These are phyloP conservation scores for Meda fulgida DNA, from an alignment of 2,797 vertebrate genomes.

Conservation along the genomic window DNA sequence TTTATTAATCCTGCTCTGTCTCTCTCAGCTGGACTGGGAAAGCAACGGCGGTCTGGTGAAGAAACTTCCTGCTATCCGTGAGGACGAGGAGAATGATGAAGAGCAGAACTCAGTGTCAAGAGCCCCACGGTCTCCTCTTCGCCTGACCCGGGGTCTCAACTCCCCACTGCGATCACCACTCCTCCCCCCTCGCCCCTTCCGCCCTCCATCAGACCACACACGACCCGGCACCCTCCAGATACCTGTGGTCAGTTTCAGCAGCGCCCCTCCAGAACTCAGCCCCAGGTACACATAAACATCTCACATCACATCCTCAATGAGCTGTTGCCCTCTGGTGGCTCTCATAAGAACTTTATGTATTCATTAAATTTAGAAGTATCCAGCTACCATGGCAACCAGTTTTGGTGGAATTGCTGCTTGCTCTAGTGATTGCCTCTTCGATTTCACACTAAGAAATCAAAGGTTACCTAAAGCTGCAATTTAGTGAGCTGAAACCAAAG, in stretches of 20 bases:
- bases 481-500: slow-evolving; percentile 9
- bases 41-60: slow-evolving; percentile 83
- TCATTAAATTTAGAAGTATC: slow-evolving; percentile 60
- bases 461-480: slow-evolving; percentile 31
- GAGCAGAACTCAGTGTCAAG: slow-evolving; percentile 72
- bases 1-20: background rate
- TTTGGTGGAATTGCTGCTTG: slow-evolving; percentile 50
- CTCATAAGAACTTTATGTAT: slow-evolving; percentile 42
- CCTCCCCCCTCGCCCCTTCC: slow-evolving; percentile 75
- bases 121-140: slow-evolving; percentile 75
- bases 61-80: slow-evolving; percentile 83
- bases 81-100: slow-evolving; percentile 83
- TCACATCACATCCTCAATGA: background rate
- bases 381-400: slow-evolving; percentile 75
- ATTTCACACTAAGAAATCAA: slow-evolving; percentile 48
- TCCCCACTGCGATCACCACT: slow-evolving; percentile 82
- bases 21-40: slow-evolving; percentile 80
- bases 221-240: slow-evolving; percentile 81
- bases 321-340: slow-evolving; percentile 48
- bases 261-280: slow-evolving; percentile 78
- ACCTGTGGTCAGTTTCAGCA: slow-evolving; percentile 80
- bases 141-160: slow-evolving; percentile 74
- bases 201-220: slow-evolving; percentile 70
- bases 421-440: slow-evolving; percentile 35
- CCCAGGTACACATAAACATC: slow-evolving; percentile 74